A percentile compares a stretch with the other conserved stretches of the same genome.
Conservation (phyloP, 2,113 vertebrate species). For the Castor canadensis region DNA sequence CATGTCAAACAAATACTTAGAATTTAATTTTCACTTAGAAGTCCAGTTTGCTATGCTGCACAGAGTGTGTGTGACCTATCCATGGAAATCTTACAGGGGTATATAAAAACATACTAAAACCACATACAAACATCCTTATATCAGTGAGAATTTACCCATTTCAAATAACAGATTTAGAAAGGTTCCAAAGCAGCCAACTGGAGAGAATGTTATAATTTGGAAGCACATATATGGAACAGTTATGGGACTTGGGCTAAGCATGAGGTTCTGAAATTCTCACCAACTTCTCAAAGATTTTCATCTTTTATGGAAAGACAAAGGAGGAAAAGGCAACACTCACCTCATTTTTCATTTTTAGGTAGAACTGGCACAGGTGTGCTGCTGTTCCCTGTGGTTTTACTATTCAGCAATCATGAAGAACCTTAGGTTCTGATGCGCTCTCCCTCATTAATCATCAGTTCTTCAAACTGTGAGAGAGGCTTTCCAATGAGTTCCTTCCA, state of each 20-base stretch:
- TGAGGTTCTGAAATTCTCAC: not conserved
- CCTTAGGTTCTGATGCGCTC: not conserved
- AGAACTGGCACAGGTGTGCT: not conserved
- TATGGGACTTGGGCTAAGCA: not conserved
- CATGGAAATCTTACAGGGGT: not conserved
- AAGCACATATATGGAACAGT: not conserved
- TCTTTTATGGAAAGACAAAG: not conserved
- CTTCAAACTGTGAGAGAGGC: not conserved
- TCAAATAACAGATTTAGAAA: not conserved
- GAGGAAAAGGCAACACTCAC: not conserved
- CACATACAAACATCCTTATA: not conserved
- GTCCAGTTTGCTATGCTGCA: not conserved
- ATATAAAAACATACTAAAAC: not conserved
- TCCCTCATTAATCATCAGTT: constrained; percentile 20
- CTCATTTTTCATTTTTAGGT: constrained; percentile 28
- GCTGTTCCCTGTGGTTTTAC: not conserved
- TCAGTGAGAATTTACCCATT: not conserved
- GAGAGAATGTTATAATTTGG: not conserved
- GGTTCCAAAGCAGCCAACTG: not conserved
- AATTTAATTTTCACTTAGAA: constrained; percentile 51
- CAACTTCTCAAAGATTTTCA: not conserved
- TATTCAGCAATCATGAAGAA: constrained; percentile 6
- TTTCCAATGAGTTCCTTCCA: not conserved
- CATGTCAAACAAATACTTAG: not conserved
- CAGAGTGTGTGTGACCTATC: not conserved